phyloP scores from a whole-genome alignment of 2,888 invertebrate genomes.

The Apodemia zela region DNA sequence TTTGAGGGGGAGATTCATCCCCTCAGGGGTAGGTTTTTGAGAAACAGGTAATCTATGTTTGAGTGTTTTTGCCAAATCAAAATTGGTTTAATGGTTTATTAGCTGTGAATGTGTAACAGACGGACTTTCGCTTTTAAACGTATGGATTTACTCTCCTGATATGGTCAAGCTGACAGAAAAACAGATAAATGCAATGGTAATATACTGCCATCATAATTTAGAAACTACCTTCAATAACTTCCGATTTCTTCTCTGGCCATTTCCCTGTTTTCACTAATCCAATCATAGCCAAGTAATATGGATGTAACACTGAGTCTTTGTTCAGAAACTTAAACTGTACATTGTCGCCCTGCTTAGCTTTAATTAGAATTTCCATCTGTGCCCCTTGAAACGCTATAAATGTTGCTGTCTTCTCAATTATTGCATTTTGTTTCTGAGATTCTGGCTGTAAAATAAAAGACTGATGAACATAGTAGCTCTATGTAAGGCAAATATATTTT shows the following conservation, averaged over 20 bases:
- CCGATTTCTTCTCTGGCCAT: slow-evolving; percentile 61
- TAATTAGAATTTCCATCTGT: slow-evolving; percentile 99
- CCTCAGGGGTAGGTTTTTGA: too few species aligned
- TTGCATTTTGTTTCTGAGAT: slow-evolving; percentile 92
- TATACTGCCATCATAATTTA: too few species aligned
- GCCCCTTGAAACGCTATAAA: slow-evolving; percentile 94
- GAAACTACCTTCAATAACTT: slow-evolving; percentile 53
- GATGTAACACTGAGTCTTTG: slow-evolving; percentile 90
- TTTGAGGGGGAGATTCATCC: too few species aligned
- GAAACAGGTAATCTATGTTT: too few species aligned
- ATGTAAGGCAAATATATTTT: too few species aligned
- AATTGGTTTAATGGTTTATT: too few species aligned
- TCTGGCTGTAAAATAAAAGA: slow-evolving; percentile 83
- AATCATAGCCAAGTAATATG: slow-evolving; percentile 91
- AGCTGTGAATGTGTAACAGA: too few species aligned
- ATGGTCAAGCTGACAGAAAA: too few species aligned
- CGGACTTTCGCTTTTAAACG: too few species aligned
- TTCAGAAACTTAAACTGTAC: slow-evolving; percentile 96
- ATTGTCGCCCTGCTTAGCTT: slow-evolving; percentile 97
- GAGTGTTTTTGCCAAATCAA: too few species aligned
- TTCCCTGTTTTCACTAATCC: slow-evolving; percentile 56
- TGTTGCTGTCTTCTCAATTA: slow-evolving; percentile 96
- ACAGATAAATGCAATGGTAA: too few species aligned
- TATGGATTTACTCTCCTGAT: too few species aligned
- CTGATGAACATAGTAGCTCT: background rate